Conservation (phyloP, 2,888 invertebrate genomes). For the Catocala nupta region DNA sequence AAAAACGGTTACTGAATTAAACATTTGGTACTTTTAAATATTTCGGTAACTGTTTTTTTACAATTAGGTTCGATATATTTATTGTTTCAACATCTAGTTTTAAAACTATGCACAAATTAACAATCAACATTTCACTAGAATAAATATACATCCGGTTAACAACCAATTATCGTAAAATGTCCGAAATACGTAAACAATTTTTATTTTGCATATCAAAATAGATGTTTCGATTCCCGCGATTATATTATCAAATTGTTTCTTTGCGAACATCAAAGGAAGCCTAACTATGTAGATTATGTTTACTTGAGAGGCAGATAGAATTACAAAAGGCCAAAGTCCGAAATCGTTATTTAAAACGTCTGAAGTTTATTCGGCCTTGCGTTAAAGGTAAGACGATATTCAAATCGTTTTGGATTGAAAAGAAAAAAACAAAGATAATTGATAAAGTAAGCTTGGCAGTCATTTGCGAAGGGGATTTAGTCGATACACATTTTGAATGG, state of each 20-base stretch:
- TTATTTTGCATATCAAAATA: conserved; percentile 11
- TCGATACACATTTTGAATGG: conserved; percentile 59
- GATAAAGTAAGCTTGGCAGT: conserved; percentile 54
- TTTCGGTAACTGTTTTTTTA: too few species aligned
- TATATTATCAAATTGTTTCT: conserved; percentile 34
- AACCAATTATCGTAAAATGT: too few species aligned
- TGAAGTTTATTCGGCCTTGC: conserved; percentile 43
- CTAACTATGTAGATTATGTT: conserved; percentile 47
- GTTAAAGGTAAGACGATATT: conserved; percentile 53
- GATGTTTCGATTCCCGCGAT: conserved; percentile 22
- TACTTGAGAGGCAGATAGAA: conserved; percentile 46
- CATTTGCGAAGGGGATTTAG: conserved; percentile 46
- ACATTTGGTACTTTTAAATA: too few species aligned
- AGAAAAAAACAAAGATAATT: conserved; percentile 56
- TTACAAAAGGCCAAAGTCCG: conserved; percentile 42
- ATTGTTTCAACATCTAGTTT: too few species aligned
- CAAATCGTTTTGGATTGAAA: conserved; percentile 41
- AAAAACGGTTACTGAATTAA: too few species aligned
- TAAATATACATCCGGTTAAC: too few species aligned
- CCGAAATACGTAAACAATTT: too few species aligned
- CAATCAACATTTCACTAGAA: too few species aligned
- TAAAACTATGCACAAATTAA: too few species aligned
- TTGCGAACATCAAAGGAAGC: conserved; percentile 41
- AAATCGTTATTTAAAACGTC: conserved; percentile 46
- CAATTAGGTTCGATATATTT: too few species aligned